A percentile compares a stretch with the other conserved stretches of the same genome.
Conservation (phyloP, 1,140 invertebrate species). For the Palaemon carinicauda region DNA sequence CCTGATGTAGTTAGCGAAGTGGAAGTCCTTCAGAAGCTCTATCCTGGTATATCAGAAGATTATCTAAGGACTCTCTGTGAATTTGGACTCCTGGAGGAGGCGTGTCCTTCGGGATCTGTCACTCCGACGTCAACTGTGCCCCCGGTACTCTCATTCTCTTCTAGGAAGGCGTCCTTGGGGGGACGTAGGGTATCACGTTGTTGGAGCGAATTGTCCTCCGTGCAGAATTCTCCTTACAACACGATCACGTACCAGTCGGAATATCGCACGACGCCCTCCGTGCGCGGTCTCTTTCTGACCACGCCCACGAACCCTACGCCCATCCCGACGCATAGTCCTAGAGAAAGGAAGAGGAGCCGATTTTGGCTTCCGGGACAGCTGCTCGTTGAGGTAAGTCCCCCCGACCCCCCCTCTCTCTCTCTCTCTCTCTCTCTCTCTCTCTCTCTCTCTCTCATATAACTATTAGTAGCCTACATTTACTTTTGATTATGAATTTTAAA, state of each 20-base stretch:
- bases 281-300: conserved; percentile 32
- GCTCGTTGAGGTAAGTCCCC: conserved; percentile 1
- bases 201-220: background rate
- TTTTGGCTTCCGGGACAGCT: background rate
- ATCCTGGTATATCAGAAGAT: conserved; percentile 41
- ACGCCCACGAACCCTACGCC: background rate
- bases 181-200: conserved; percentile 20
- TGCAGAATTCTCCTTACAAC: background rate
- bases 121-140: conserved; percentile 24
- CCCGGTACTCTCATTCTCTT: background rate
- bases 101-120: background rate
- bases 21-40: conserved; percentile 13
- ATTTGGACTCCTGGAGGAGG: conserved; percentile 43
- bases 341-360: conserved; percentile 16
- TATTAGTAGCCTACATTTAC: no score
- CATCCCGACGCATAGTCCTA: background rate
- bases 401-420: no score
- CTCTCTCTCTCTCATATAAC: no score
- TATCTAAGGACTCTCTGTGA: conserved; percentile 39
- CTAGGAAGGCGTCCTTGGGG: background rate
- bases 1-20: conserved; percentile 32
- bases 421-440: no score
- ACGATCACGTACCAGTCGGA: conserved; percentile 4
- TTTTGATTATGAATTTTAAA: no score
- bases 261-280: conserved; percentile 26